These are phyloP conservation scores for Lasius platythorax DNA, from an alignment of 2,888 invertebrate genomes.

Conservation along the genomic window DNA sequence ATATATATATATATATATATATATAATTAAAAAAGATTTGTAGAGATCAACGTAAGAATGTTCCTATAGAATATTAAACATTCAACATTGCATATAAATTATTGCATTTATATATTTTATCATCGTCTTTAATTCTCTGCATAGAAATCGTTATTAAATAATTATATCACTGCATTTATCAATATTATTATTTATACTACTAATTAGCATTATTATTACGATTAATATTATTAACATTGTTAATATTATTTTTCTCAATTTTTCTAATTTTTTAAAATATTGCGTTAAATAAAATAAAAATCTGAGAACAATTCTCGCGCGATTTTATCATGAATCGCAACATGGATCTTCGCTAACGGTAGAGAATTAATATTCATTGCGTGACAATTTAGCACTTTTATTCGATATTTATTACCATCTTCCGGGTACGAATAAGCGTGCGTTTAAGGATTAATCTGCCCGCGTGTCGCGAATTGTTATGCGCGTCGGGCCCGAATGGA, in stretches of 20 bases:
- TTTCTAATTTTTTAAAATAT: neutral
- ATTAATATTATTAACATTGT: neutral
- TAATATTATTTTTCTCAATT: neutral
- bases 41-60: too few relatives aligned
- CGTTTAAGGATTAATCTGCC: conserved; percentile 45
- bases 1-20: too few relatives aligned
- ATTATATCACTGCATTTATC: neutral
- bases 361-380: conserved; percentile 24
- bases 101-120: too few relatives aligned
- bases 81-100: too few relatives aligned
- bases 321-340: conserved; percentile 4
- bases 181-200: neutral
- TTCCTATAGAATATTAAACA: too few relatives aligned
- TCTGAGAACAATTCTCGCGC: conserved; percentile 23
- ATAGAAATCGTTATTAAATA: neutral
- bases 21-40: too few relatives aligned
- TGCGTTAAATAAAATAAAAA: neutral
- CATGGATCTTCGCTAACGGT: conserved; percentile 20
- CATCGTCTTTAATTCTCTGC: too few relatives aligned
- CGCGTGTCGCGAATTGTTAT: conserved; percentile 31
- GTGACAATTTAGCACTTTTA: conserved; percentile 31
- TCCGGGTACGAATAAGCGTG: conserved; percentile 38
- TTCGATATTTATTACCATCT: conserved; percentile 40
- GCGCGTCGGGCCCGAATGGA: neutral
- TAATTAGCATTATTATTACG: neutral